A percentile compares a stretch with the other conserved stretches of the same genome.
Conservation (phyloP, 2,113 vertebrate species). For the Phalacrocorax aristotelis region DNA sequence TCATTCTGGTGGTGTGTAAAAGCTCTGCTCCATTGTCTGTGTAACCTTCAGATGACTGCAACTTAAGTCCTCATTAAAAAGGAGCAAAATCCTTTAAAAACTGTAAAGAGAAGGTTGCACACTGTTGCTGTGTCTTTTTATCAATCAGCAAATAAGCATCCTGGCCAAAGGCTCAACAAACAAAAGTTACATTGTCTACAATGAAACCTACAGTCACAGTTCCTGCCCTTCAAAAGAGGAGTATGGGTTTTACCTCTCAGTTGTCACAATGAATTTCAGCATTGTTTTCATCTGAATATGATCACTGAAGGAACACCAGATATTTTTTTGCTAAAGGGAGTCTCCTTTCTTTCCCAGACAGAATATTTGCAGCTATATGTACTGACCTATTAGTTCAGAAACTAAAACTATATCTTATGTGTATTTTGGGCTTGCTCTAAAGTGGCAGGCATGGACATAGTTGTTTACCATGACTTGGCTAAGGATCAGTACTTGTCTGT, state of each 20-base stretch:
- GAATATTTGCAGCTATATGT: not conserved
- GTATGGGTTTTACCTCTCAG: not conserved
- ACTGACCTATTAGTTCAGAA: not conserved
- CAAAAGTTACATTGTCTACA: fast-evolving
- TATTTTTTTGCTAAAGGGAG: not conserved
- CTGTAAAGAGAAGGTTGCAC: not conserved
- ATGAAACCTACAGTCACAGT: not conserved
- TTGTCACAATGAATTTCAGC: not conserved
- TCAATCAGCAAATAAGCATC: not conserved
- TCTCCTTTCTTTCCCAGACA: not conserved
- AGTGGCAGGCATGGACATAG: not conserved
- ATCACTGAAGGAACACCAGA: not conserved
- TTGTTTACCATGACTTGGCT: not conserved
- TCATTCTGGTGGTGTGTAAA: not conserved
- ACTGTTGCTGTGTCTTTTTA: not conserved
- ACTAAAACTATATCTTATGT: fast-evolving
- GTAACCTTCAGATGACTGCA: not conserved
- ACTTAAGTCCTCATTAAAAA: not conserved
- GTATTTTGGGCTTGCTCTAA: not conserved
- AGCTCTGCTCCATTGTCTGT: not conserved
- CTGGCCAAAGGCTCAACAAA: not conserved
- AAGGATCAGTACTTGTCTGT: not conserved
- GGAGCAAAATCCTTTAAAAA: not conserved
- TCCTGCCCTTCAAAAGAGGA: not conserved
- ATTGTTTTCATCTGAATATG: not conserved